Evolutionary conservation across 1,140 invertebrate genomes (phyloP).

Genomic region (Tetragonula clypearis): DNA sequence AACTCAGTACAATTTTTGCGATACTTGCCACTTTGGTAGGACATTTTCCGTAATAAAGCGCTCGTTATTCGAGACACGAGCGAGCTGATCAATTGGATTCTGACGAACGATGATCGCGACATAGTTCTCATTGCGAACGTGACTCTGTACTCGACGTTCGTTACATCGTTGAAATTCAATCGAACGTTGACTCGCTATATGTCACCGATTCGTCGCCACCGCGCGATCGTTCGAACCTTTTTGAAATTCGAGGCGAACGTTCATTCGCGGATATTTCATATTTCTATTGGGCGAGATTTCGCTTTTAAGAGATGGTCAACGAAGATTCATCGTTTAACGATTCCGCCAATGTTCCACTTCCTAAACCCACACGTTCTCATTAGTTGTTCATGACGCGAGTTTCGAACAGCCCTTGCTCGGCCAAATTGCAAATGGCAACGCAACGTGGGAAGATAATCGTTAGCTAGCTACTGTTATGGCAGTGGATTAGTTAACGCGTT

Average conservation of each 20-base stretch:
- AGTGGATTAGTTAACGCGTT: neutral
- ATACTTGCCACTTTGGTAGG: neutral
- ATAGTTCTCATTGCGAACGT: conserved; percentile 13
- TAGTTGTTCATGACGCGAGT: neutral
- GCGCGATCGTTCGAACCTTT: no score
- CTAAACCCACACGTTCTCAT: neutral
- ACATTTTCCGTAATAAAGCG: neutral
- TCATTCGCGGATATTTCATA: neutral
- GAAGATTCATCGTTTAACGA: neutral
- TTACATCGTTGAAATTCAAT: conserved; percentile 28
- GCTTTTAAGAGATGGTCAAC: neutral
- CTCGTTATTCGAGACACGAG: neutral
- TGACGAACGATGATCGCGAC: conserved; percentile 9
- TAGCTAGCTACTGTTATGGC: neutral
- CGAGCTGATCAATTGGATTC: conserved; percentile 16
- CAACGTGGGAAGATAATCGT: neutral
- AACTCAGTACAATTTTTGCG: neutral
- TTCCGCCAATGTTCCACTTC: neutral
- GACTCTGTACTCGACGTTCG: neutral
- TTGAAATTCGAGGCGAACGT: neutral
- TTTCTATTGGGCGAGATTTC: neutral
- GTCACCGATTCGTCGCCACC: neutral
- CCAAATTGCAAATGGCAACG: neutral
- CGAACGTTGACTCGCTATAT: neutral
- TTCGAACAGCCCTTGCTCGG: neutral